Conservation (phyloP, 2,113 vertebrate genomes). For the Bambusicola thoracicus region DNA sequence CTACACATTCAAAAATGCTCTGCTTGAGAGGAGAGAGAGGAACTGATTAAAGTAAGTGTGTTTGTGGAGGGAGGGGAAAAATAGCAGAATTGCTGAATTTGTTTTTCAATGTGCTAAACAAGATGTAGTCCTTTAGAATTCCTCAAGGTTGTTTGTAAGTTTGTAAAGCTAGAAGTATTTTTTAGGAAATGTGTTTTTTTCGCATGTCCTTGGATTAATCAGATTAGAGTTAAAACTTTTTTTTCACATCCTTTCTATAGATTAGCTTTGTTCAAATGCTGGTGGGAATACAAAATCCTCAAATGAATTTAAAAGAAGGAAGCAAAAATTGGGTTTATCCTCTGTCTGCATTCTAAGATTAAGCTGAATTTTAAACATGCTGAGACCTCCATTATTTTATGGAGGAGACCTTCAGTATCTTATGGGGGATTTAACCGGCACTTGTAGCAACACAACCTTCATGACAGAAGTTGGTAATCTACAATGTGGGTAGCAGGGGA, state of each 20-base stretch:
- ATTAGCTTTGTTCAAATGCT: background rate
- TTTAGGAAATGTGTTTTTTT: background rate
- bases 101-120: background rate
- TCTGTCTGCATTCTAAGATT: background rate
- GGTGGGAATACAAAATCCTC: background rate
- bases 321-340: slow-evolving; percentile 7
- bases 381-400: background rate
- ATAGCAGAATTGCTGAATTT: background rate
- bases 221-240: background rate
- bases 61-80: background rate
- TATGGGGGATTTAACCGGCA: background rate
- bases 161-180: background rate
- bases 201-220: background rate
- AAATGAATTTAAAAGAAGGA: background rate
- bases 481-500: background rate
- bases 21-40: background rate
- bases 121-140: background rate
- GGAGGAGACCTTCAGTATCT: background rate
- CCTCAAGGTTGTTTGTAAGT: background rate
- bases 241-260: background rate
- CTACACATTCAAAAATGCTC: background rate
- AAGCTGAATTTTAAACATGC: background rate
- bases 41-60: background rate
- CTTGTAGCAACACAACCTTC: background rate
- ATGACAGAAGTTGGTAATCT: background rate